phyloP scores from a whole-genome alignment of 2,888 invertebrate genomes.

The Disparrhopalites patrizii region DNA sequence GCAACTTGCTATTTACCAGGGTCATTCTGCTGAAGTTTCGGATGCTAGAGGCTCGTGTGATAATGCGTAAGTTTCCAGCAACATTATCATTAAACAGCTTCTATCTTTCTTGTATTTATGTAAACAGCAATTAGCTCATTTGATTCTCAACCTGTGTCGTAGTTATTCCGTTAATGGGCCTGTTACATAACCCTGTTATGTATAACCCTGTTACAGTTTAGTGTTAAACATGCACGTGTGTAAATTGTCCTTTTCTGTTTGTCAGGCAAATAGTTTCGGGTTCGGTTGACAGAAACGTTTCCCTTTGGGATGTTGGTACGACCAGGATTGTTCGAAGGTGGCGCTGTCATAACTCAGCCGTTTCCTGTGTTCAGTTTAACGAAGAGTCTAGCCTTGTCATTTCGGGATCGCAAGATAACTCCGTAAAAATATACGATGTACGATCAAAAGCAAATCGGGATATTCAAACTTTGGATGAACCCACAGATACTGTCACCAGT shows the following conservation, averaged over 20 bases:
- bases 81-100: too few relatives aligned
- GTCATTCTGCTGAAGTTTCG: slow-evolving; percentile 70
- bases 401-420: slow-evolving; percentile 91
- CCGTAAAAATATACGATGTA: slow-evolving; percentile 87
- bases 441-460: slow-evolving; percentile 52
- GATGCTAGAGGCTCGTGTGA: slow-evolving; percentile 85
- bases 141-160: too few relatives aligned
- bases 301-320: slow-evolving; percentile 92
- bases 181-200: too few relatives aligned
- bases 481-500: slow-evolving; percentile 68
- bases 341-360: slow-evolving; percentile 80
- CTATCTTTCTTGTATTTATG: too few relatives aligned
- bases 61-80: slow-evolving; percentile 59
- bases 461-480: slow-evolving; percentile 69
- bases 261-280: slow-evolving; percentile 67
- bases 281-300: slow-evolving; percentile 87
- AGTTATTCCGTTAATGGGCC: too few relatives aligned
- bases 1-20: slow-evolving; percentile 80
- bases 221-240: too few relatives aligned
- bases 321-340: slow-evolving; percentile 78
- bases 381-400: slow-evolving; percentile 90
- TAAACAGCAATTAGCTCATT: too few relatives aligned
- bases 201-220: too few relatives aligned
- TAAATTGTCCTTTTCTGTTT: not conserved
- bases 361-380: slow-evolving; percentile 83